phyloP scores from a whole-genome alignment of 1,140 invertebrate genomes.

The Delia radicum region DNA sequence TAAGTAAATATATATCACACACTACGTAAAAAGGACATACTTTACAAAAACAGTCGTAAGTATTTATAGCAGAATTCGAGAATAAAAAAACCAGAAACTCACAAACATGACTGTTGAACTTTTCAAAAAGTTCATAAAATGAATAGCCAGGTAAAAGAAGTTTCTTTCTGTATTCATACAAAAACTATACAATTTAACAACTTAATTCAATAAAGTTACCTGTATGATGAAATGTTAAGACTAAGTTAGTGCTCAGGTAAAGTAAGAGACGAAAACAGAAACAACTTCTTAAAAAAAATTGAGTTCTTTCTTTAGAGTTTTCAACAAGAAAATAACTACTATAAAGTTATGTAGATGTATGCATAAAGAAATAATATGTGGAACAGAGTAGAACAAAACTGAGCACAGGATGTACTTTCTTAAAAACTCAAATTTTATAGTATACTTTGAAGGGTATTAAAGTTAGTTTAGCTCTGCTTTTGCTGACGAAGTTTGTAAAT shows the following conservation, averaged over 20 bases:
- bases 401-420: no score
- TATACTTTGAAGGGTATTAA: no score
- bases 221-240: background rate
- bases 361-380: background rate
- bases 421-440: no score
- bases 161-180: background rate
- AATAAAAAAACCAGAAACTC: background rate
- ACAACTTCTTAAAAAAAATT: background rate
- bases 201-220: slow-evolving; percentile 15
- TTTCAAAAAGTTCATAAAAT: background rate
- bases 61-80: background rate
- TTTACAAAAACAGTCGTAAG: background rate
- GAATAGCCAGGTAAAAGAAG: background rate
- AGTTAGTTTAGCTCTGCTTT: background rate
- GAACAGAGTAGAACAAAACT: no score
- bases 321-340: background rate
- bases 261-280: background rate
- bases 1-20: background rate
- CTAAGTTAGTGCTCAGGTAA: background rate
- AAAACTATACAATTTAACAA: slow-evolving; percentile 22
- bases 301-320: background rate
- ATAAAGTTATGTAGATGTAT: background rate
- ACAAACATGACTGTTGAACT: background rate
- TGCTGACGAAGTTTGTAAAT: background rate
- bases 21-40: background rate